These are phyloP conservation scores for Pangasius djambal DNA, from an alignment of 2,797 vertebrate species.

Conservation along the genomic window DNA sequence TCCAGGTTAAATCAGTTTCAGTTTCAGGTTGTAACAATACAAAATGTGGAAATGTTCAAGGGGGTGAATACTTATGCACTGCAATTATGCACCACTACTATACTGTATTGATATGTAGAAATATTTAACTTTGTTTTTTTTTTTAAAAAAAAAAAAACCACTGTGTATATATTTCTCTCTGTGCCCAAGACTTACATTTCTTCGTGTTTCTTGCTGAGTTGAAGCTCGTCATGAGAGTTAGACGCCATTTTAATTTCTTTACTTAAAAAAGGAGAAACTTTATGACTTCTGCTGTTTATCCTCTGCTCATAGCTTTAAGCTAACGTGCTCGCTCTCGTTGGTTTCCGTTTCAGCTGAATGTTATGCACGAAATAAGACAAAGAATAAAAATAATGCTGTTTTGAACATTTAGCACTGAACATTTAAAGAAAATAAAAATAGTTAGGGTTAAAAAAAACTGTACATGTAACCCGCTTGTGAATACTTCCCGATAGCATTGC, in stretches of 20 bases:
- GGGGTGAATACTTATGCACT: not conserved
- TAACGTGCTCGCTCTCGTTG: not conserved
- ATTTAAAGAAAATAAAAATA: not conserved
- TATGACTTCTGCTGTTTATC: not conserved
- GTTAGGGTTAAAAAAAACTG: not conserved
- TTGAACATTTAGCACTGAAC: not conserved
- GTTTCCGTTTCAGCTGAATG: not conserved
- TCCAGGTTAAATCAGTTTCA: not conserved
- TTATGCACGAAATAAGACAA: not conserved
- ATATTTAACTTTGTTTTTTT: not conserved
- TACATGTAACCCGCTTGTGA: not conserved
- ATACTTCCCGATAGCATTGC: not conserved
- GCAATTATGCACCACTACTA: no score
- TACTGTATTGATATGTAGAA: not conserved
- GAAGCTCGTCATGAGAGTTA: constrained; percentile 70
- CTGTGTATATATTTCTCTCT: not conserved
- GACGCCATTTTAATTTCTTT: constrained; percentile 62
- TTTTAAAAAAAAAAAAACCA: not conserved
- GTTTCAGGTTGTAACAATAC: not conserved
- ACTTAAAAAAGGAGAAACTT: not conserved
- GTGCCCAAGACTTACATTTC: constrained; percentile 77
- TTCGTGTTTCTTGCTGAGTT: constrained; percentile 77
- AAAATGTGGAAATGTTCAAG: not conserved
- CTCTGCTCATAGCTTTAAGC: not conserved
- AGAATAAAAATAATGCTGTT: not conserved